Base-by-base conservation (phyloP, 2,888 invertebrate genomes). In the Agonopterix heracliana region DNA sequence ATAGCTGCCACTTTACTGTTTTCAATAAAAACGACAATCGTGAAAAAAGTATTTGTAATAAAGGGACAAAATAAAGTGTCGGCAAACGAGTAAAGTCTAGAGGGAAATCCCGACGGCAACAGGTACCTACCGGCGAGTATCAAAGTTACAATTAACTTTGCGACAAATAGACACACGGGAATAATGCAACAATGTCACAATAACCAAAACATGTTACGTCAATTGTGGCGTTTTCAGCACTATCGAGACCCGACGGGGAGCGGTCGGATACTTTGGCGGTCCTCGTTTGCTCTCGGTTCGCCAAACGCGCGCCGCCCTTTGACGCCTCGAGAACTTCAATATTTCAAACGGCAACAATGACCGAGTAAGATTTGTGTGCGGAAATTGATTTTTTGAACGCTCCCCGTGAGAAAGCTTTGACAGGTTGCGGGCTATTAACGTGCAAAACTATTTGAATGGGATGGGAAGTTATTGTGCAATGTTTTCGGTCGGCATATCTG, bases 311-410 rank as follows among this genome's bases (percentile, higher is more conserved):
- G 54, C 76, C 76, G 76, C 72, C 71, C 64, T 74, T 77, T 76
- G 67, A 66, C 59, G 68, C 63, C 57, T 68, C 62, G 58, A 66
- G 67, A 73, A 70, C 70, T 72, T 59, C 74, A 78, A 84, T 86
- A 86, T 80, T 79, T 86, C 80, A 83, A 78, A 75, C 66, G 62
- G 66, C 80, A 78, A 87, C 88, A 88, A 88, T 87, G 86, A 86
- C 83, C 62, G 58, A 57, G 78, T 69, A 74, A 81, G 79, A 86
- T 85, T 87, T 86, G 86, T 87, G 83, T 87, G 86, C 88, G 87
- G 88, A 88, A 86, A 87, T 87, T 82, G 86, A 81, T 85, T 86
- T 87, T 87, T 87, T 82, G 70, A 75, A 68, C 63, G 53, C 53
- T 54, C 57, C 66, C 66, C 82, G 82, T 83, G 85, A 80, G 85